Evolutionary conservation across 2,888 invertebrate genomes (phyloP).

Genomic region (Ceraclea dissimilis): DNA sequence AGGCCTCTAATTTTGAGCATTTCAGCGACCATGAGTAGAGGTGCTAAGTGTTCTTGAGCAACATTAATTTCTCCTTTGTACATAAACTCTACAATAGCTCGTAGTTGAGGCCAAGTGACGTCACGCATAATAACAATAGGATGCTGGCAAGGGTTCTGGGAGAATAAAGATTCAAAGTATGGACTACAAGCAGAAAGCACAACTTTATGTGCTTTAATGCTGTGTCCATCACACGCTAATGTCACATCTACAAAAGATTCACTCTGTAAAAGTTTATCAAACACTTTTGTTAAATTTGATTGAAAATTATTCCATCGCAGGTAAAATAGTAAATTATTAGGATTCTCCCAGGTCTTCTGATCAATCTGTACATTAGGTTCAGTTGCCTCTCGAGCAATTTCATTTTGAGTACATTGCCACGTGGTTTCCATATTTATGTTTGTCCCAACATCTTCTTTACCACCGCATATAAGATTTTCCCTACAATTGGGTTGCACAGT

Average conservation of each 20-base stretch:
- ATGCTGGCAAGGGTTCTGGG: constrained; percentile 89
- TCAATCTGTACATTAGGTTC: background rate
- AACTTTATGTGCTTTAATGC: constrained; percentile 89
- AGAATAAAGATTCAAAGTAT: constrained; percentile 83
- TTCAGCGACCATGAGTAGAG: constrained; percentile 14
- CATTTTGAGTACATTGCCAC: constrained; percentile 6
- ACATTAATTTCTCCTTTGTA: constrained; percentile 94
- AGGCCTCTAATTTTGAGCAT: constrained; percentile 76
- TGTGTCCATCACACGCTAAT: constrained; percentile 83
- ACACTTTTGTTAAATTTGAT: constrained; percentile 78
- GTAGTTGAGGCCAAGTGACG: constrained; percentile 63
- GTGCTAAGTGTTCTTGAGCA: constrained; percentile 57
- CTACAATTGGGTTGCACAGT: constrained; percentile 9
- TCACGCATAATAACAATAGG: constrained; percentile 91
- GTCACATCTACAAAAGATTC: constrained; percentile 90
- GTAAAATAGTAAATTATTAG: constrained; percentile 75
- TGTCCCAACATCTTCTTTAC: constrained; percentile 6
- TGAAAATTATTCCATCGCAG: constrained; percentile 92
- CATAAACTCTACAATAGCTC: constrained; percentile 91
- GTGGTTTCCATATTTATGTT: background rate
- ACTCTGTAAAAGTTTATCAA: constrained; percentile 82
- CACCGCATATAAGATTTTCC: constrained; percentile 2
- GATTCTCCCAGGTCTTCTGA: background rate
- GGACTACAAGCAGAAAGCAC: constrained; percentile 90
- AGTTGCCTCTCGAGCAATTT: background rate